Base-by-base conservation (phyloP, 2,888 invertebrate species). In the Dione vanillae region DNA sequence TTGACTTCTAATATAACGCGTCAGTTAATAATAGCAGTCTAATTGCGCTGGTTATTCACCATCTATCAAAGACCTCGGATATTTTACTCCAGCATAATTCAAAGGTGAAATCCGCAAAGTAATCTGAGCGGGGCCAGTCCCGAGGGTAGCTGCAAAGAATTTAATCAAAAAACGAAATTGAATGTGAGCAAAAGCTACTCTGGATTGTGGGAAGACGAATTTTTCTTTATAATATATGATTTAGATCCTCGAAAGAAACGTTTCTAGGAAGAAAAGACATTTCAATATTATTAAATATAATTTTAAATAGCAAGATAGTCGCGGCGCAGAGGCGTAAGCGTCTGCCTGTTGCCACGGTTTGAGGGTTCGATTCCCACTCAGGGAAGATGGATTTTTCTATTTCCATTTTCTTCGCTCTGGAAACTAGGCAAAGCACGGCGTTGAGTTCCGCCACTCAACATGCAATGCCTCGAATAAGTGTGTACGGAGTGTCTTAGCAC, bases 121-220 rank as follows among this genome's bases (percentile, higher is more conserved):
- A 71, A 69, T 71, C 67, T 19, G 52, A 65, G 54, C 35, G 51
- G 43, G 56, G 54, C 47, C n/a, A 51, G 62, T 69, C 74, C 72
- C 66, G 49, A 61, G 69, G 51, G 66, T 51, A 16, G 64, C 52
- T 54, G 67, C 67, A 67, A 65, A 49, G 67, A 71, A 74, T 67
- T 69, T 65, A 65, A 74, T 71, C 65, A 64, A 69, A 74, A 67
- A 69, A 58, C 69, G 66, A 71, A 73, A 73, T 72, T 71, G 71
- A 71, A 69, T 65, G 74, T 65, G 69, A 65, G 59, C 35, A 19
- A 20, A 47, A 37, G 47, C n/a, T 40, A 35, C 41, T 67, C 61
- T 14, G 27, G 20, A 12, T 49, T 43, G 27, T 20, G 9, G n/a
- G 49, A 49, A 51, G 51, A 20, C 2, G 47, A 49, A 41, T 41